Conservation (phyloP, 1,140 invertebrate genomes). For the Mya arenaria region DNA sequence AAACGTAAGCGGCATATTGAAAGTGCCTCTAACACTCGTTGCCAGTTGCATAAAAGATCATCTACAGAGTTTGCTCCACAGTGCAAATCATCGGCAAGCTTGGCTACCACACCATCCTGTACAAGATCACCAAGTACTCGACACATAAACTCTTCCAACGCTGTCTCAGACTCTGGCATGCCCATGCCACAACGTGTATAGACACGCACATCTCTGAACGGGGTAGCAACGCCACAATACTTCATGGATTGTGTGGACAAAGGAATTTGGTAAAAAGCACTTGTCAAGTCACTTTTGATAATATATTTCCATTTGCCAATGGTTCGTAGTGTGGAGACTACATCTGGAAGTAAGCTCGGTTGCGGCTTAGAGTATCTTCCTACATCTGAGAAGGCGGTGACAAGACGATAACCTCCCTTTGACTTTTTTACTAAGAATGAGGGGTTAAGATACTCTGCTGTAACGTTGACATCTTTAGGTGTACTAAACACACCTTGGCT, state of each 20-base stretch:
- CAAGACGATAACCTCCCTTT: slow-evolving; percentile 29
- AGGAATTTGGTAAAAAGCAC: slow-evolving; percentile 61
- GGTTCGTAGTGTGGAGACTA: slow-evolving; percentile 54
- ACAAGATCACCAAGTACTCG: slow-evolving; percentile 59
- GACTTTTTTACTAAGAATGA: slow-evolving; percentile 9
- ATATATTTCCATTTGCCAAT: slow-evolving; percentile 60
- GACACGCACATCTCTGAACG: slow-evolving; percentile 58
- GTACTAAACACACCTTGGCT: slow-evolving; percentile 50
- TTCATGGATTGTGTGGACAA: slow-evolving; percentile 55
- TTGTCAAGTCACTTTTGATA: slow-evolving; percentile 52
- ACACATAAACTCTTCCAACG: slow-evolving; percentile 64
- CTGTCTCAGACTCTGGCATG: slow-evolving; percentile 59
- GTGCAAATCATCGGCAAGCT: slow-evolving; percentile 50
- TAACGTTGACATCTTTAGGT: slow-evolving; percentile 48
- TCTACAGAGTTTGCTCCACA: slow-evolving; percentile 39
- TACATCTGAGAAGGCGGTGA: slow-evolving; percentile 44
- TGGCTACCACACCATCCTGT: slow-evolving; percentile 58
- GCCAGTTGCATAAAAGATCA: slow-evolving; percentile 29
- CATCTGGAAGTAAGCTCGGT: slow-evolving; percentile 54
- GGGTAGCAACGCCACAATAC: slow-evolving; percentile 57
- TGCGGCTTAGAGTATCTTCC: slow-evolving; percentile 60
- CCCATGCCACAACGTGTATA: slow-evolving; percentile 62
- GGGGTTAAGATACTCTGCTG: not conserved
- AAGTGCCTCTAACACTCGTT: slow-evolving; percentile 30
- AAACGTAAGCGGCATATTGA: too few species aligned